Evolutionary conservation across 2,888 invertebrate genomes (phyloP), one percentile per base, ranked within the genome.

Genomic region (Cataglyphis rosenhaueri): DNA sequence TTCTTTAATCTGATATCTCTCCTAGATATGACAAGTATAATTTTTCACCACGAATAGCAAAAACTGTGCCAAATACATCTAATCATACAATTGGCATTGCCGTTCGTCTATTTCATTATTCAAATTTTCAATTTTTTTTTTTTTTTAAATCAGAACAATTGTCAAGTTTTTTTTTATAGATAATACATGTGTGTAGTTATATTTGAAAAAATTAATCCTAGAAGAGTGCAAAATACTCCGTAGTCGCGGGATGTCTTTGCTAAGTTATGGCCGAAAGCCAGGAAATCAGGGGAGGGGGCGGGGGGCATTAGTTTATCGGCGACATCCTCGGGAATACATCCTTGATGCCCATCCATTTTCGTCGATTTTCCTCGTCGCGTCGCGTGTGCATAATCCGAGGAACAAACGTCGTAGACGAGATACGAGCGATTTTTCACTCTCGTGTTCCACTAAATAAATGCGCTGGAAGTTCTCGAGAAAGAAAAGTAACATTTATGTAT

Each of bases 381-480:
- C 35, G 66, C 48, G 48, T 29, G 75, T 70, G 70, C 83, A 84
- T 83, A 81, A 84, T 71, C 75, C 84, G 68, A 76, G 48, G 70
- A 81, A 81, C 88, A 82, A 88, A 85, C 85, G 86, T 86, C 71
- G 57, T 68, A 12, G 57, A 35, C 64, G 61, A 66, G 87, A 89
- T 89, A 89, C 84, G 75, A 78, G 82, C 68, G 82, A 89, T 89
- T 89, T 89, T 84, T 87, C 87, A 85, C 75, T 73, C 83, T 84
- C 85, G 84, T 85, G 87, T 75, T 85, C 90, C 88, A 87, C 86
- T 88, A 90, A 91, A 90, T 86, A 91, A 91, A 91, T 88, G 90
- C 90, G 78, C 81, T 86, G 91, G 90, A 85, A 86, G 86, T 84
- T 84, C 75, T 48, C 83, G 76, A 29, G 74, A 21, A 25, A 29